Base-by-base conservation (phyloP, 2,888 invertebrate species). In the Leucophora obtusa region DNA sequence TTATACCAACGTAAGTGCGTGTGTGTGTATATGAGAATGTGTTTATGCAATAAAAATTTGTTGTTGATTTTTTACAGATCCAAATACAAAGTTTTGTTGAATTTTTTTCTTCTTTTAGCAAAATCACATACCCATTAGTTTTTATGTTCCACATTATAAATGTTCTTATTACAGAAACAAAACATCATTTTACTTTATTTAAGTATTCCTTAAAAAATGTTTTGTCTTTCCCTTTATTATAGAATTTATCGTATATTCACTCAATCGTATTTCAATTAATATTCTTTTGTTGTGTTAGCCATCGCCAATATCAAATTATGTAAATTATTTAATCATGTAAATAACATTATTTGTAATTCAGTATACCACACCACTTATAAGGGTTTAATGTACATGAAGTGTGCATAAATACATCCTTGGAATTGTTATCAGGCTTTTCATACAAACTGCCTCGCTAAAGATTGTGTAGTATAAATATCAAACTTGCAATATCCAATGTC, bases 291-390 rank as follows among this genome's bases (percentile, higher is more conserved):
- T 21, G 65, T 15, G 21, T n/a, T 21, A 47, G 4, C 33, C 28
- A 28, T 18, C 43, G 15, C 62, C 43, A 50, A 65, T 65, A 63
- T 63, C 35, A 73, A 50, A 63, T 72, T 72, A 72, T 73, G 63
- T 15, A 58, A 65, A 73, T 73, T 65, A 65, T 73, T 65, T 73
- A 65, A 73, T 73, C 58, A 50, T 65, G 58, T 59, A 73, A 71
- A 71, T 62, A 71, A 71, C 70, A 71, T 60, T 53, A 71, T 60
- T 54, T 71, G 54, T 54, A 71, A 71, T 71, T 71, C 53, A 54
- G 17, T 53, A 59, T 60, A 53, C 11, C 6, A 28, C 28, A 28
- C 6, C 28, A 28, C 38, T 38, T 60, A 38, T 56, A 14, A 5
- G 18, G n/a, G 53, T 18, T 38, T 24, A 47, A 28, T 56, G 35